phyloP scores from a whole-genome alignment of 1,140 invertebrate species.

The Heterodera carotae region DNA sequence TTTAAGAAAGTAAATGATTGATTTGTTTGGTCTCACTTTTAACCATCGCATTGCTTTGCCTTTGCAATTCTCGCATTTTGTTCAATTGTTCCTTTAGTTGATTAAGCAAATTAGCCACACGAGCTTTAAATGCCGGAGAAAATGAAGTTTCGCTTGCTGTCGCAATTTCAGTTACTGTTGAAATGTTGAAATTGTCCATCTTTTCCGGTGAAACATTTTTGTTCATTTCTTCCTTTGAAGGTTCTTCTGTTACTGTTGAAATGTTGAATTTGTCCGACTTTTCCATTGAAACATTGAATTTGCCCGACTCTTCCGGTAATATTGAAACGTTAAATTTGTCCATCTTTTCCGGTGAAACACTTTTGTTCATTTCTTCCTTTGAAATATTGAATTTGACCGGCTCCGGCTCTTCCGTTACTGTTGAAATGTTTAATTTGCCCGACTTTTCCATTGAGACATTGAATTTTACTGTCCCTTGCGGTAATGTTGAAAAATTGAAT shows the following conservation, averaged over 20 bases:
- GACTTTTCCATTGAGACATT: too few relatives aligned
- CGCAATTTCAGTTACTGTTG: not conserved
- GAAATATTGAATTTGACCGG: not conserved
- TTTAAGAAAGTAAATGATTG: not conserved
- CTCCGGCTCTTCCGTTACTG: not conserved
- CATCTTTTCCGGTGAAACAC: not conserved
- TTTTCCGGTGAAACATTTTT: not conserved
- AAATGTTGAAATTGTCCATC: not conserved
- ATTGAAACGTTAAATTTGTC: not conserved
- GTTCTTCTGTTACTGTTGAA: not conserved
- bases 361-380: not conserved
- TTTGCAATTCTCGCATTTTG: conserved; percentile 19
- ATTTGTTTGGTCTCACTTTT: not conserved
- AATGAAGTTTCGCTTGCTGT: conserved; percentile 6
- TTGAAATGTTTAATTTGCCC: not conserved
- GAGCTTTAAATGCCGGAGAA: conserved; percentile 17
- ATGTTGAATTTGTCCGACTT: not conserved
- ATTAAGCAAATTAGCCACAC: conserved; percentile 23
- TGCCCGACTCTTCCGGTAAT: not conserved
- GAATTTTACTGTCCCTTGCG: too few relatives aligned
- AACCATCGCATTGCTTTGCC: conserved; percentile 1
- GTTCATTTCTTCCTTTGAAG: not conserved
- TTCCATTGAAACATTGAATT: too few relatives aligned
- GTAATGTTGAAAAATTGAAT: too few relatives aligned
- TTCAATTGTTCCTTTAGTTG: conserved; percentile 22